Evolutionary conservation across 2,888 invertebrate species (phyloP).

Genomic region (Eueremaeus valkanovi): DNA sequence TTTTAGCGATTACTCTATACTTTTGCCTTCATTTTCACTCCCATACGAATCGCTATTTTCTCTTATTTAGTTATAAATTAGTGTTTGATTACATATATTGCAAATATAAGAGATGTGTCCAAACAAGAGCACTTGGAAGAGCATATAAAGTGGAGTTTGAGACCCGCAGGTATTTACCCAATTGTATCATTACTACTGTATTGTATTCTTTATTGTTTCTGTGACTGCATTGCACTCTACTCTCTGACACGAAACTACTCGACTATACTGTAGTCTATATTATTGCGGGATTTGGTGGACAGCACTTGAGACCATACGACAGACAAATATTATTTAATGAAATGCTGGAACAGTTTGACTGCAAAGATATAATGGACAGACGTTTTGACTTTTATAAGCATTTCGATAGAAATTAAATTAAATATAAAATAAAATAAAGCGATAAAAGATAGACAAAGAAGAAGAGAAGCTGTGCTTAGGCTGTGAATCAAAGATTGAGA

Average conservation of each 20-base stretch:
- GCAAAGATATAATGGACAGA: background rate
- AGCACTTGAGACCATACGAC: background rate
- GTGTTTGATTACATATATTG: too few relatives aligned
- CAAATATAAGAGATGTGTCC: too few relatives aligned
- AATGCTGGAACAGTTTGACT: background rate
- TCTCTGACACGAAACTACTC: too few relatives aligned
- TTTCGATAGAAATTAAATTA: background rate
- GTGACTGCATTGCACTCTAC: background rate
- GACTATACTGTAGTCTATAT: background rate
- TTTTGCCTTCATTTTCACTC: too few relatives aligned
- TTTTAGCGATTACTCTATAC: too few relatives aligned
- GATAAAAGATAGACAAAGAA: too few relatives aligned
- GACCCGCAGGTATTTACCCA: background rate
- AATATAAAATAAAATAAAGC: background rate
- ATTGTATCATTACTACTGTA: background rate
- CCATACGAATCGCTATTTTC: too few relatives aligned
- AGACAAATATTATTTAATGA: conserved; percentile 9
- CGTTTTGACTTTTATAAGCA: background rate
- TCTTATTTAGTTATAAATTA: too few relatives aligned
- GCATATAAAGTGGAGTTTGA: background rate
- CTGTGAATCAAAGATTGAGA: background rate
- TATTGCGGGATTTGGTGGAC: background rate
- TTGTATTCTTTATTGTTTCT: background rate
- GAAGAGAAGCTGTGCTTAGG: too few relatives aligned
- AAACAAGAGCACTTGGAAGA: background rate